phyloP scores from a whole-genome alignment of 2,797 vertebrate species.

The Takifugu ocellatus region DNA sequence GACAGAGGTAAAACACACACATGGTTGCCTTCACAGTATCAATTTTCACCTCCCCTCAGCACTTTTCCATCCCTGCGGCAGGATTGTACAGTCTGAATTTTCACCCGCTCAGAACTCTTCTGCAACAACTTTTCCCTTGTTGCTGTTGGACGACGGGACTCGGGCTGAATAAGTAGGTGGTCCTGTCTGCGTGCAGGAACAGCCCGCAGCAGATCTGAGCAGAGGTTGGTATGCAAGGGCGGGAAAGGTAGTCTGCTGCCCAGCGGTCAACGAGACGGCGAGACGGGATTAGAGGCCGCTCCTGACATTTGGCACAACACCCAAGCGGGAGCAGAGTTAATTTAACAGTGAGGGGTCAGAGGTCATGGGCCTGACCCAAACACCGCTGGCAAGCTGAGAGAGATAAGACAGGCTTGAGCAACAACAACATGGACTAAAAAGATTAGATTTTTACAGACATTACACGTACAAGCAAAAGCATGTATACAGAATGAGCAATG shows the following conservation, averaged over 20 bases:
- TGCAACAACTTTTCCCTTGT: slow-evolving; percentile 39
- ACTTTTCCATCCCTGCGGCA: slow-evolving; percentile 68
- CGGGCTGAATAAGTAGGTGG: slow-evolving; percentile 24
- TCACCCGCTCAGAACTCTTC: slow-evolving; percentile 51
- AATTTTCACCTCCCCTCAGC: slow-evolving; percentile 71
- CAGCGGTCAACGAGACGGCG: slow-evolving; percentile 46
- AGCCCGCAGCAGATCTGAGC: slow-evolving; percentile 26
- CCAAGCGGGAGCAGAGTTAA: slow-evolving; percentile 62
- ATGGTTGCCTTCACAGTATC: slow-evolving; percentile 65
- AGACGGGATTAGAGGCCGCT: slow-evolving; percentile 66
- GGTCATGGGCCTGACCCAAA: slow-evolving; percentile 44
- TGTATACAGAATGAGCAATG: no score
- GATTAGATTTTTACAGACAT: neutral
- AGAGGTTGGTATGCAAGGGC: slow-evolving; percentile 38
- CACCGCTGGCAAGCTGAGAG: slow-evolving; percentile 28
- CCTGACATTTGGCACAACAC: slow-evolving; percentile 72
- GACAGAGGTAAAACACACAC: slow-evolving; percentile 49
- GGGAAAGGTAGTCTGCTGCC: slow-evolving; percentile 40
- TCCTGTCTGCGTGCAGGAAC: slow-evolving; percentile 5
- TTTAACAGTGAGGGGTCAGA: slow-evolving; percentile 62
- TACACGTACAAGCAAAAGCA: no score
- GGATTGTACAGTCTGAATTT: slow-evolving; percentile 65
- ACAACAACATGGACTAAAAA: slow-evolving; percentile 21
- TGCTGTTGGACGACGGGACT: slow-evolving; percentile 7
- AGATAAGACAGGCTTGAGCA: slow-evolving; percentile 24